phyloP scores from a whole-genome alignment of 2,888 invertebrate species.

The Mesorhabditis belari region DNA sequence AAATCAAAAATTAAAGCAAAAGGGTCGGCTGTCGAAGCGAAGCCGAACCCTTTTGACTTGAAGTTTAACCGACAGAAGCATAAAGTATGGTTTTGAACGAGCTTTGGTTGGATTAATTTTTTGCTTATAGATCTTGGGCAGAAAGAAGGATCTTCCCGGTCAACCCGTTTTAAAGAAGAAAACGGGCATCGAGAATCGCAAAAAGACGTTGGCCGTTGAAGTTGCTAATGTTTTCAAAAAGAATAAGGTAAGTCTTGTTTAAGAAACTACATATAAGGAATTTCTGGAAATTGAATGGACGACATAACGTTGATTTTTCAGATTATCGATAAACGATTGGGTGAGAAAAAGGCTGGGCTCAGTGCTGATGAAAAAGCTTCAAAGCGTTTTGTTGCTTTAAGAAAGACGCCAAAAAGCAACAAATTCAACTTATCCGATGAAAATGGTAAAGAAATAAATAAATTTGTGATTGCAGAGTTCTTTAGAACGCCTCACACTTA shows the following conservation, averaged over 20 bases:
- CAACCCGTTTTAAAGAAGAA: background rate
- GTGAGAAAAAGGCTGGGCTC: slow-evolving; percentile 68
- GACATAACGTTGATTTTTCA: slow-evolving; percentile 1
- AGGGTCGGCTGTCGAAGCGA: background rate
- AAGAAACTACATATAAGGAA: too few species aligned
- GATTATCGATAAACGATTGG: slow-evolving; percentile 80
- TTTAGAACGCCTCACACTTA: too few species aligned
- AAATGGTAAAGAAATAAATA: slow-evolving; percentile 6
- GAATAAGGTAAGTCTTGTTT: slow-evolving; percentile 63
- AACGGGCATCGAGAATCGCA: slow-evolving; percentile 59
- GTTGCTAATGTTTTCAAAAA: slow-evolving; percentile 74
- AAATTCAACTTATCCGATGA: background rate
- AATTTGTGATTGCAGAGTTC: too few species aligned
- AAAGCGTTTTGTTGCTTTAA: slow-evolving; percentile 66
- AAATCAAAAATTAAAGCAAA: background rate
- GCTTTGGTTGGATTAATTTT: background rate
- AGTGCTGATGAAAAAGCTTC: slow-evolving; percentile 73
- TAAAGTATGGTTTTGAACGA: background rate
- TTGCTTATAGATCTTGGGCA: background rate
- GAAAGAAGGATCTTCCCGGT: background rate
- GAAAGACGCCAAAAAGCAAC: background rate
- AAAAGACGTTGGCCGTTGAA: slow-evolving; percentile 78
- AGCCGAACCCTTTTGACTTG: background rate
- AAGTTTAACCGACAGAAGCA: background rate
- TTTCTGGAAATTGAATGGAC: too few species aligned